A percentile compares a stretch with the other conserved stretches of the same genome.
phyloP scores from a whole-genome alignment of 2,113 vertebrate species.

The Heliornis fulica region DNA sequence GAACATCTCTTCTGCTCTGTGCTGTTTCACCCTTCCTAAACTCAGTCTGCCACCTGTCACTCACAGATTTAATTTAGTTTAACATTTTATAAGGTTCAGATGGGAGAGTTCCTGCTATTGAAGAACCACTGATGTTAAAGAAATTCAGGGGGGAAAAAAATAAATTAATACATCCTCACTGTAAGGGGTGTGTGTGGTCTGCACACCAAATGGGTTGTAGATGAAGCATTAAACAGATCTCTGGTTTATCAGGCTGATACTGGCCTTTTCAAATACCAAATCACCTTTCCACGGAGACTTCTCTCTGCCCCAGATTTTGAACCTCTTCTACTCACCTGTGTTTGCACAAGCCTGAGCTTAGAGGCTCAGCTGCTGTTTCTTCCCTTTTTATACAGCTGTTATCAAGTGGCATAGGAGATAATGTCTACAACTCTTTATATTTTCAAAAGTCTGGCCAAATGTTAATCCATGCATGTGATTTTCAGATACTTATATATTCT shows the following conservation, averaged over 20 bases:
- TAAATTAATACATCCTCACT: background rate
- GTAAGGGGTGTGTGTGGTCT: background rate
- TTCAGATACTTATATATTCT: background rate
- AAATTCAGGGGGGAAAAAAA: background rate
- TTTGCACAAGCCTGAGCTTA: background rate
- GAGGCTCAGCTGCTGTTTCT: background rate
- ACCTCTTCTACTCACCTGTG: background rate
- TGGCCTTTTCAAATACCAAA: background rate
- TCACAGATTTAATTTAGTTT: background rate
- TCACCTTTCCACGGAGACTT: background rate
- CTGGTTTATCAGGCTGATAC: background rate
- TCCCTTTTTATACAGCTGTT: background rate
- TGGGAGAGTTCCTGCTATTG: background rate
- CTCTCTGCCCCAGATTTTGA: background rate
- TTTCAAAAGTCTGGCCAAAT: background rate
- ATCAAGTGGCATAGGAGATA: background rate
- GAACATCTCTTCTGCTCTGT: background rate
- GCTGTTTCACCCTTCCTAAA: background rate
- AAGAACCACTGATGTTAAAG: background rate
- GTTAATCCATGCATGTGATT: background rate
- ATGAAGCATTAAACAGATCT: background rate
- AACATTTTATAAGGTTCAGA: background rate
- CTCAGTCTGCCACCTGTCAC: constrained; percentile 15
- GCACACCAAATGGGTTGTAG: background rate
- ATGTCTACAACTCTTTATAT: background rate